A percentile compares a stretch with the other conserved stretches of the same genome.
These are phyloP conservation scores for Muscidifurax raptorellus DNA, from an alignment of 1,140 invertebrate genomes.

Conservation along the genomic window DNA sequence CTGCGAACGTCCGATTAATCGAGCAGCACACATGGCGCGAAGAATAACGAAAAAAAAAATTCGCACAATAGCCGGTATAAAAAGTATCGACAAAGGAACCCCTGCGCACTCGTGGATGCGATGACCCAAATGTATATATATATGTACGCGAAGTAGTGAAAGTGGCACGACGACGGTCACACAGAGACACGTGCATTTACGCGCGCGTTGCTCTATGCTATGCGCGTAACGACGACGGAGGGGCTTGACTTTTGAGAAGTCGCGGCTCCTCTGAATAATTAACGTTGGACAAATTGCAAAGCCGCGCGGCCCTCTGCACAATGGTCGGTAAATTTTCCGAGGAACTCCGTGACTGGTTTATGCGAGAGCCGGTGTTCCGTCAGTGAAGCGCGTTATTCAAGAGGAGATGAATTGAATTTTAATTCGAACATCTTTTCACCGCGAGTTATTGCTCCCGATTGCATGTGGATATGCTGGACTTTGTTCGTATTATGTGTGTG, in stretches of 20 bases:
- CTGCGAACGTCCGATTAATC: not conserved
- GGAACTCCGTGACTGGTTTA: conserved; percentile 33
- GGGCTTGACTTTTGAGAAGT: conserved; percentile 22
- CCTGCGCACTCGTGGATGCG: conserved; percentile 66
- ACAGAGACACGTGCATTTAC: conserved; percentile 55
- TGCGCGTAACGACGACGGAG: not conserved
- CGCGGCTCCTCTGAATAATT: not conserved
- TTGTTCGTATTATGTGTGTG: no score
- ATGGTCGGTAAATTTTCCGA: conserved; percentile 46
- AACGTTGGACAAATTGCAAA: conserved; percentile 17
- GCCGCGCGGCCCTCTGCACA: not conserved
- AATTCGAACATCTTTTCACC: no score
- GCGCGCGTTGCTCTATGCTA: not conserved
- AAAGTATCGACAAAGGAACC: conserved; percentile 40
- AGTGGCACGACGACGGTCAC: conserved; percentile 72
- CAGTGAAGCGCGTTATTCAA: no score
- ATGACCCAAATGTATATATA: conserved; percentile 74
- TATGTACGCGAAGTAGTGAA: conserved; percentile 71
- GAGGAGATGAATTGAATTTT: not conserved
- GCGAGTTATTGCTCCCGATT: no score
- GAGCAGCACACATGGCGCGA: not conserved
- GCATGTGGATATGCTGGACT: no score
- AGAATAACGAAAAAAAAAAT: not conserved
- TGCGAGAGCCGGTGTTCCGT: not conserved
- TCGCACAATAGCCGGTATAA: no score